A percentile compares a stretch with the other conserved stretches of the same genome.
phyloP scores from a whole-genome alignment of 2,797 vertebrate genomes.

The Muraenolepis orangiensis region DNA sequence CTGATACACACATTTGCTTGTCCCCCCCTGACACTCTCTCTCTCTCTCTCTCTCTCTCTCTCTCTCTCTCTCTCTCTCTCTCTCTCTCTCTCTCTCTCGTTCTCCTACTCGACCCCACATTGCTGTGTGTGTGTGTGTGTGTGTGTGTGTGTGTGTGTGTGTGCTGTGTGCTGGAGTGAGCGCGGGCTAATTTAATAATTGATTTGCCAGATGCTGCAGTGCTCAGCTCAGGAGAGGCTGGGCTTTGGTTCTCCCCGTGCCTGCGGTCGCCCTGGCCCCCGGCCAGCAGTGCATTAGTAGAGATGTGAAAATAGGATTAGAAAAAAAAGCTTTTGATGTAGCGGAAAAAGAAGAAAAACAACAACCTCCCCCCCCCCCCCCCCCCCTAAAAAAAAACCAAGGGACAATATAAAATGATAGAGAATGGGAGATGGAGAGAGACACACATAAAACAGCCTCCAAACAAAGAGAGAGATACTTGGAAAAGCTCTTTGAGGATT shows the following conservation, averaged over 20 bases:
- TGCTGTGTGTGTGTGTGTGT: conserved; percentile 29
- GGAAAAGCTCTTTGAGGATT: too few species aligned
- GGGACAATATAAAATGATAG: not conserved
- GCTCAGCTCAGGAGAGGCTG: conserved; percentile 72
- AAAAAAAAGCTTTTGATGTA: conserved; percentile 68
- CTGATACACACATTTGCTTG: too few species aligned
- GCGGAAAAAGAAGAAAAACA: conserved; percentile 22
- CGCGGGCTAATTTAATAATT: conserved; percentile 77
- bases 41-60: not conserved
- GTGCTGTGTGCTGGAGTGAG: conserved; percentile 63
- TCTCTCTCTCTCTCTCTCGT: not conserved
- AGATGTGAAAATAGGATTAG: conserved; percentile 71
- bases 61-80: conserved; percentile 24
- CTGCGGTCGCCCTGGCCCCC: conserved; percentile 64
- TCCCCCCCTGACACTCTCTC: conserved; percentile 25
- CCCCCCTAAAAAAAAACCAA: not conserved
- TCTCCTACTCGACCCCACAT: conserved; percentile 17
- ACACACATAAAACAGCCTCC: too few species aligned
- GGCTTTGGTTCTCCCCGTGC: conserved; percentile 67
- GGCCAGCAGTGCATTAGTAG: conserved; percentile 72
- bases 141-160: conserved; percentile 30
- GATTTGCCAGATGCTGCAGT: conserved; percentile 78
- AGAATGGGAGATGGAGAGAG: too few species aligned
- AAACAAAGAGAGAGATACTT: too few species aligned
- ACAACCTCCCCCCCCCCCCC: not conserved